phyloP scores from a whole-genome alignment of 2,888 invertebrate species.

The Rhyacophila evoluta region DNA sequence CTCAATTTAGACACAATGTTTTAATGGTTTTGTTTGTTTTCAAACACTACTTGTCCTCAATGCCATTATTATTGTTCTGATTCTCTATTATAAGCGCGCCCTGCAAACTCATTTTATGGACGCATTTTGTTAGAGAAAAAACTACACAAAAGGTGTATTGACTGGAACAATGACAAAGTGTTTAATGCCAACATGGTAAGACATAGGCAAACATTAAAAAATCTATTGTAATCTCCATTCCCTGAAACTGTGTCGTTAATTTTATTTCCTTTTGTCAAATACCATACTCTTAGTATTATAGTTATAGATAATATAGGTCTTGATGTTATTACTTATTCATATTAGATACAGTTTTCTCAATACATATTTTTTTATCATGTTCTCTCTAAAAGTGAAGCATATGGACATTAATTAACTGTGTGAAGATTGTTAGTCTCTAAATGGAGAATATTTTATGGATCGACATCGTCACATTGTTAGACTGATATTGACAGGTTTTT shows the following conservation, averaged over 20 bases:
- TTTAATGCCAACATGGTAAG: slow-evolving; percentile 12
- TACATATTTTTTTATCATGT: too few species aligned
- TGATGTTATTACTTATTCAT: too few species aligned
- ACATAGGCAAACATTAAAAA: background rate
- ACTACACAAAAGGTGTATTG: slow-evolving; percentile 37
- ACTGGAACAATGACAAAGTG: slow-evolving; percentile 32
- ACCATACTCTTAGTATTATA: background rate
- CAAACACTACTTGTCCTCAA: slow-evolving; percentile 34
- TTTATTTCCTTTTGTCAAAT: background rate
- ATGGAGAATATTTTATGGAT: too few species aligned
- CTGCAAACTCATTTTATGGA: slow-evolving; percentile 20
- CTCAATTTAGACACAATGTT: slow-evolving; percentile 38
- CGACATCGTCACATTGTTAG: too few species aligned
- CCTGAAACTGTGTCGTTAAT: background rate
- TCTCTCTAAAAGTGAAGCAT: too few species aligned
- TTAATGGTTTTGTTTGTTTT: slow-evolving; percentile 45
- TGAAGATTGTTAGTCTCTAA: too few species aligned
- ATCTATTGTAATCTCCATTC: background rate
- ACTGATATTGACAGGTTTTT: too few species aligned
- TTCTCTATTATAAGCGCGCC: slow-evolving; percentile 33
- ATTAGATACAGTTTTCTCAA: too few species aligned
- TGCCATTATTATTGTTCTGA: slow-evolving; percentile 37
- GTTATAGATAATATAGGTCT: too few species aligned
- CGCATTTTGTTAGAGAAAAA: slow-evolving; percentile 36
- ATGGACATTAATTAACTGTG: too few species aligned